phyloP scores from a whole-genome alignment of 2,888 invertebrate genomes.

The Sphinx pinastri region DNA sequence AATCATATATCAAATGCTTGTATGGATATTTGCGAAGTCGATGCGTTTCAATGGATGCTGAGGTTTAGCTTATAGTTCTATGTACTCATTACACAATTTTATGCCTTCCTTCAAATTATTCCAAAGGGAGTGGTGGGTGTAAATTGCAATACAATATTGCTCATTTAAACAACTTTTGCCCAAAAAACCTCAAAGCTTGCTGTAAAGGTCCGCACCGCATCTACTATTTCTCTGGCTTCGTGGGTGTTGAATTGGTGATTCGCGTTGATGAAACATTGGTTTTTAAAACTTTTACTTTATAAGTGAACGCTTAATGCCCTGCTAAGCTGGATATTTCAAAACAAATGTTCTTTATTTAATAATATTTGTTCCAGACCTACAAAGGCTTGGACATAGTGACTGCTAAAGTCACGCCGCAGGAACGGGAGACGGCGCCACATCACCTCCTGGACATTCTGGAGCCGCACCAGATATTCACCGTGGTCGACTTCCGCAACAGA shows the following conservation, averaged over 20 bases:
- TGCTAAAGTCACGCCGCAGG: constrained; percentile 94
- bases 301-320: neutral
- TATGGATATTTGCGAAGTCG: neutral
- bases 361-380: constrained; percentile 89
- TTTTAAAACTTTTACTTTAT: no score
- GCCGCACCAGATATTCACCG: constrained; percentile 91
- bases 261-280: no score
- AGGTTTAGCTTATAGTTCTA: neutral
- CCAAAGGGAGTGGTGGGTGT: no score
- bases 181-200: no score
- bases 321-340: neutral
- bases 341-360: neutral
- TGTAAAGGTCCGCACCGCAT: no score
- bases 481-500: constrained; percentile 91
- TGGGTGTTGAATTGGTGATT: no score
- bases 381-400: constrained; percentile 96
- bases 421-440: constrained; percentile 90
- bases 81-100: neutral
- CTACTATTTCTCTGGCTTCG: no score
- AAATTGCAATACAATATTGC: no score
- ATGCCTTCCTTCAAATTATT: no score
- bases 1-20: constrained; percentile 9
- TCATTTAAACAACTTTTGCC: no score
- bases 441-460: constrained; percentile 95
- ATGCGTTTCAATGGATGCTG: neutral